Evolutionary conservation across 2,888 invertebrate species (phyloP), one percentile per base, ranked within the genome.

Genomic region (Yponomeuta plumbellus): DNA sequence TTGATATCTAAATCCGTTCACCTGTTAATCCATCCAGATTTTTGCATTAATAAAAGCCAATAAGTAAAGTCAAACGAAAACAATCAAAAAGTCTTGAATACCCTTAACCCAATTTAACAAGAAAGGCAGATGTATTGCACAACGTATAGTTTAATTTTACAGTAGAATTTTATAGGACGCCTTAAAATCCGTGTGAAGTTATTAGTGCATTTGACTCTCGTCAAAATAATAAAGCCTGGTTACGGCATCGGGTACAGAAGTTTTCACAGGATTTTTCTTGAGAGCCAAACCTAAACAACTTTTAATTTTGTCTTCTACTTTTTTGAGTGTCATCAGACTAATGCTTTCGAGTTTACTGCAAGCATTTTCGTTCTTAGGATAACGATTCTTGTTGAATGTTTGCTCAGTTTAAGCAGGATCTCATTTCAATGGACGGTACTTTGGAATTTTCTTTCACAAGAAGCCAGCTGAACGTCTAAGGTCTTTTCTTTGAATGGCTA

Each of bases 311-410:
- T 80, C 81, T 6, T 22, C 11, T 40, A 13, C 34, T 62, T 81
- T 79, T 75, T 68, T 66, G 66, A 69, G 75, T 78, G 78, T 79
- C 76, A 77, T 81, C 76, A 76, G 71, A 71, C 76, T 83, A 82
- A 84, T 80, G 81, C 75, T 74, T 73, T 11, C 10, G 20, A 62
- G 62, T 62, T 62, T 34, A n/a, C 11, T 10, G 40, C n/a, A 23
- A 23, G 59, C 59, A 4, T 59, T 64, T 57, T 52, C 44, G 17
- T 52, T 13, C 44, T 52, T 52, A 17, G 44, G 44, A 52, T 52
- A 52, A 52, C 44, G 44, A 17, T 52, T 52, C 44, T 52, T 52
- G 44, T 52, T 52, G 44, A 6, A 13, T 52, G 44, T 52, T 52
- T 52, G 44, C 17, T 17, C 44, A 52, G 44, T 52, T 52, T 52